These are phyloP conservation scores for Trematocara stigmaticum DNA, from an alignment of 2,113 vertebrate genomes.

Conservation along the genomic window DNA sequence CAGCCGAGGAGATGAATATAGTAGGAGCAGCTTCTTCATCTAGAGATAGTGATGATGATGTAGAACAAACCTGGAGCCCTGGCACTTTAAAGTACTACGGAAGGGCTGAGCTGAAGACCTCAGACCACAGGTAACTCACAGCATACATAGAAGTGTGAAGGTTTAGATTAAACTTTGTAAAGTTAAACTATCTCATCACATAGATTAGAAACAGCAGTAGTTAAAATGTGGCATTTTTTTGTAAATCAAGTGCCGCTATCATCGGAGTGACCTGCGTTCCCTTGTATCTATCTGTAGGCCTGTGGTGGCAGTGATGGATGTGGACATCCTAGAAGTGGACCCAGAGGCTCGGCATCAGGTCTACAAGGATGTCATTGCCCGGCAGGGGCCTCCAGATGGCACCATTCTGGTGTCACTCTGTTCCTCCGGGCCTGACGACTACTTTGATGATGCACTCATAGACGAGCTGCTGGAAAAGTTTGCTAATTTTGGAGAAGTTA, in stretches of 20 bases:
- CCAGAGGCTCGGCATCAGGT: conserved; percentile 89
- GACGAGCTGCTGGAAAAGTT: conserved; percentile 94
- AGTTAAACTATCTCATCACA: background rate
- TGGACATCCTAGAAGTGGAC: conserved; percentile 95
- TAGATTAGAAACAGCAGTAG: background rate
- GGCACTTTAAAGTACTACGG: conserved; percentile 90
- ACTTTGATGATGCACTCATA: conserved; percentile 90
- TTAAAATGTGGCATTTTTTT: background rate
- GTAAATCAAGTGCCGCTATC: background rate
- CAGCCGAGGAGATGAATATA: conserved; percentile 93
- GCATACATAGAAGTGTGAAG: background rate
- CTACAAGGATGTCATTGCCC: conserved; percentile 90
- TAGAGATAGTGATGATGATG: conserved; percentile 75
- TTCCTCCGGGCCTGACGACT: conserved; percentile 82
- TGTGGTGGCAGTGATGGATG: conserved; percentile 90
- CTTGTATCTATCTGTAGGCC: conserved; percentile 72
- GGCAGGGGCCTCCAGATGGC: conserved; percentile 93
- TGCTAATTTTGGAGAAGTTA: conserved; percentile 88
- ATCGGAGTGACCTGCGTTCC: background rate
- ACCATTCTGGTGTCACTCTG: conserved; percentile 90
- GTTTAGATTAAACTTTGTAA: background rate
- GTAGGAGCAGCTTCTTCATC: conserved; percentile 78
- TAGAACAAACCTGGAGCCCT: conserved; percentile 81
- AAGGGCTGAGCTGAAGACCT: conserved; percentile 96
- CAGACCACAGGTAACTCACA: conserved; percentile 86